Percentiles rank a stretch among this genome's conserved stretches.
Conservation (phyloP, 2,113 vertebrate species). For the Bostrychus sinensis region DNA sequence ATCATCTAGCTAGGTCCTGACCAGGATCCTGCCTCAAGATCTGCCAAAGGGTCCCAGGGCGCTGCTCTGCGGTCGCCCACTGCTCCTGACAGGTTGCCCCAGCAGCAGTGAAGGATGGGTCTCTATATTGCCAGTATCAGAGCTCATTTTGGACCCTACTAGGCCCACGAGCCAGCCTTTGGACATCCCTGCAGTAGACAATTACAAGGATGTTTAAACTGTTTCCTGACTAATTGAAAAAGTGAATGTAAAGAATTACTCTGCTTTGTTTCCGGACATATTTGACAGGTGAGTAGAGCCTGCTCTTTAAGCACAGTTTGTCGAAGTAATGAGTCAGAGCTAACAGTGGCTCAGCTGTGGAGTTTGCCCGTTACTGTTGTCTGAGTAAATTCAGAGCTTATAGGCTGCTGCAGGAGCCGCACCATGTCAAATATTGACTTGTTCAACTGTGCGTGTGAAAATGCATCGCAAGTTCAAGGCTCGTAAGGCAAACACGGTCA, state of each 20-base stretch:
- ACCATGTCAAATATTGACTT: conserved; percentile 54
- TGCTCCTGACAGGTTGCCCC: no score
- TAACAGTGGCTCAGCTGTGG: background rate
- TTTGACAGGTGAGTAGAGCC: background rate
- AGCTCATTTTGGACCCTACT: background rate
- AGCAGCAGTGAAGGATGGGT: background rate
- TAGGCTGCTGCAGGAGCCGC: conserved; percentile 19
- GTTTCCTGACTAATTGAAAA: background rate
- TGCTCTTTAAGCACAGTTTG: background rate
- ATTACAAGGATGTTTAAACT: background rate
- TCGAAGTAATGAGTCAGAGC: background rate
- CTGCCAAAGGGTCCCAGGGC: no score
- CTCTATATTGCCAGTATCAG: background rate
- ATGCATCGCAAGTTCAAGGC: conserved; percentile 25
- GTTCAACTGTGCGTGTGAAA: conserved; percentile 25
- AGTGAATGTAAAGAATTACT: background rate
- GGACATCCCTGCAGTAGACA: background rate
- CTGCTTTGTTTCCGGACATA: no score
- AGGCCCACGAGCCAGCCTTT: background rate
- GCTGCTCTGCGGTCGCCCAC: no score
- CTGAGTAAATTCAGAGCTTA: conserved; percentile 7
- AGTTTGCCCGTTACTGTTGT: background rate
- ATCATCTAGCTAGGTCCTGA: no score
- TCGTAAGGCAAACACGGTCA: conserved; percentile 6
- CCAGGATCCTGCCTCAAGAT: no score